A percentile compares a stretch with the other conserved stretches of the same genome.
Conservation (phyloP, 1,140 invertebrate species). For the Ridgeia piscesae region DNA sequence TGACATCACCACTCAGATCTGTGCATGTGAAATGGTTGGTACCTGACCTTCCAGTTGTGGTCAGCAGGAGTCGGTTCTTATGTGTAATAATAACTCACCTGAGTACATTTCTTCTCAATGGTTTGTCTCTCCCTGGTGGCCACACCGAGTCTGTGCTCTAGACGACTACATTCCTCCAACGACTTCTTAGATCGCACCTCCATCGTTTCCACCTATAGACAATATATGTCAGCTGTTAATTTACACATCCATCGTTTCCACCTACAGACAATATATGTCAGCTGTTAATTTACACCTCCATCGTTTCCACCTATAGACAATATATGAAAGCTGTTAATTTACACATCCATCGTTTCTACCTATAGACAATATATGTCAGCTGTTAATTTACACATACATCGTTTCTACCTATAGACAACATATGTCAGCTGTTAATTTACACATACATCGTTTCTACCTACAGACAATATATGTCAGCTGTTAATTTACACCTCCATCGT, state of each 20-base stretch:
- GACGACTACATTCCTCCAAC: slow-evolving; percentile 50
- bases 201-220: slow-evolving; percentile 49
- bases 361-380: too few species aligned
- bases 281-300: too few species aligned
- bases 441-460: too few species aligned
- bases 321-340: too few species aligned
- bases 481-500: too few species aligned
- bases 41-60: neutral
- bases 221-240: neutral
- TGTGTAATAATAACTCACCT: slow-evolving; percentile 34
- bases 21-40: neutral
- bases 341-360: too few species aligned
- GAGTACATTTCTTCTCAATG: slow-evolving; percentile 66
- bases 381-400: too few species aligned
- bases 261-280: neutral
- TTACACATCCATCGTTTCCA: neutral
- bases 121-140: slow-evolving; percentile 67
- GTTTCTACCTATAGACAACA: too few species aligned
- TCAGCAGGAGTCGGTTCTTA: neutral
- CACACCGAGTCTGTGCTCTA: slow-evolving; percentile 53
- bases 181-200: slow-evolving; percentile 53
- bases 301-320: too few species aligned
- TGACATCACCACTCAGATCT: too few species aligned
- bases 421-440: too few species aligned
- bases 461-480: too few species aligned